Evolutionary conservation across 2,888 invertebrate genomes (phyloP).

Genomic region (Eupithecia vulgata): DNA sequence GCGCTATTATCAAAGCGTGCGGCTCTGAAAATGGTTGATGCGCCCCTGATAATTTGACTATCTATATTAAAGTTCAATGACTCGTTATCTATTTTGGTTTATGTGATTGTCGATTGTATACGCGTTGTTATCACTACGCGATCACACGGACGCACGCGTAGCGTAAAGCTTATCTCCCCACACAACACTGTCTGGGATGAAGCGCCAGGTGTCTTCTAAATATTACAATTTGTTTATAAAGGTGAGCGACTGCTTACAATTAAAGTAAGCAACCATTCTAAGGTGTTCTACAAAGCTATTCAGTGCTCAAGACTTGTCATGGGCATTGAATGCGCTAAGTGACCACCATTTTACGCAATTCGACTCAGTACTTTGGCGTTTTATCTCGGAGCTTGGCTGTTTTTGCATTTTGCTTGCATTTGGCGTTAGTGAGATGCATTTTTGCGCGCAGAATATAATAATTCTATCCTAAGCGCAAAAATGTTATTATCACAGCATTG

Average conservation of each 20-base stretch:
- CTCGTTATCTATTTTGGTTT: constrained; percentile 23
- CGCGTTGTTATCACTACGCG: constrained; percentile 39
- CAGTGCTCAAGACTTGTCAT: background rate
- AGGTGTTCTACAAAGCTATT: background rate
- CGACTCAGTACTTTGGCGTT: constrained; percentile 17
- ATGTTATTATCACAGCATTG: constrained; percentile 54
- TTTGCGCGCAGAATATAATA: constrained; percentile 42
- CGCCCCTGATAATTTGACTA: constrained; percentile 7
- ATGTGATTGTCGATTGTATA: constrained; percentile 36
- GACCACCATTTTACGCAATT: background rate
- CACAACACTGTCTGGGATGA: constrained; percentile 37
- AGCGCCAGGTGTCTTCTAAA: constrained; percentile 16
- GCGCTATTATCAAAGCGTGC: background rate
- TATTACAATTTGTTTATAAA: background rate
- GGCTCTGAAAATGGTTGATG: background rate
- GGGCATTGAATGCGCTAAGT: background rate
- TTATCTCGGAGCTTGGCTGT: constrained; percentile 41
- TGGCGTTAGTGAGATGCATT: constrained; percentile 46
- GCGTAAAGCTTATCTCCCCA: constrained; percentile 41
- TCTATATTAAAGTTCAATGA: constrained; percentile 18
- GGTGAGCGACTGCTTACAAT: background rate
- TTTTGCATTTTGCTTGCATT: constrained; percentile 43
- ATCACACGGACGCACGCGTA: constrained; percentile 54
- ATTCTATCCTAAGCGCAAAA: constrained; percentile 39
- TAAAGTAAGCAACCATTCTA: no score